Evolutionary conservation across 23 tunicate genomes (phyloP).

Genomic region (Diplosoma virens): DNA sequence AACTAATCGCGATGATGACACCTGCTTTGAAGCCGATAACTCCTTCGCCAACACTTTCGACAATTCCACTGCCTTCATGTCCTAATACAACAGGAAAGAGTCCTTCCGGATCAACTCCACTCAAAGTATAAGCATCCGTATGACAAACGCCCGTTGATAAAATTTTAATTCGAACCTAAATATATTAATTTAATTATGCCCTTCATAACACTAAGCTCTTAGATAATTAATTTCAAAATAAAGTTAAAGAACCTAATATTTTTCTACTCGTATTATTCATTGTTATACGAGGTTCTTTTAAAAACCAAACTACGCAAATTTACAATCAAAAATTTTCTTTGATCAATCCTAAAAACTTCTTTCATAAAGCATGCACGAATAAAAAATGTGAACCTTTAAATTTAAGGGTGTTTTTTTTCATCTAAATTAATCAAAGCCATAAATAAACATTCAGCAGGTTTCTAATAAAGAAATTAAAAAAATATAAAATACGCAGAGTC

Average conservation of each 20-base stretch:
- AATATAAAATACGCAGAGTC: too few relatives aligned
- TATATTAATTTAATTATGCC: not conserved
- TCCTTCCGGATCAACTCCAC: conserved; percentile 93
- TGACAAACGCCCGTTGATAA: conserved; percentile 94
- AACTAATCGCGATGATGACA: not conserved
- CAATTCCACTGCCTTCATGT: conserved; percentile 96
- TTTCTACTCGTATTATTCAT: not conserved
- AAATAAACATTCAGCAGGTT: too few relatives aligned
- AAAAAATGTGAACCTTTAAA: too few relatives aligned
- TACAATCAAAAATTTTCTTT: not conserved
- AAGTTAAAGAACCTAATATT: not conserved
- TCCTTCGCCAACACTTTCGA: conserved; percentile 97
- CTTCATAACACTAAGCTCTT: not conserved
- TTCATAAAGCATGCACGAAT: not conserved
- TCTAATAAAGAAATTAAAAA: too few relatives aligned
- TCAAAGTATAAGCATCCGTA: conserved; percentile 93
- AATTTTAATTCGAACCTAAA: conserved; percentile 80
- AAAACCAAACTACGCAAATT: too few relatives aligned
- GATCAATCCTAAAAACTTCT: not conserved
- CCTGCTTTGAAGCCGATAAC: conserved; percentile 65
- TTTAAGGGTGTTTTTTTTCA: too few relatives aligned
- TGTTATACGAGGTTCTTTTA: too few relatives aligned
- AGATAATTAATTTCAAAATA: not conserved
- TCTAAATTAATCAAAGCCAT: too few relatives aligned
- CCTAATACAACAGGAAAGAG: conserved; percentile 91